Conservation (phyloP, 2,888 invertebrate species). For the Synergus laeviventris region DNA sequence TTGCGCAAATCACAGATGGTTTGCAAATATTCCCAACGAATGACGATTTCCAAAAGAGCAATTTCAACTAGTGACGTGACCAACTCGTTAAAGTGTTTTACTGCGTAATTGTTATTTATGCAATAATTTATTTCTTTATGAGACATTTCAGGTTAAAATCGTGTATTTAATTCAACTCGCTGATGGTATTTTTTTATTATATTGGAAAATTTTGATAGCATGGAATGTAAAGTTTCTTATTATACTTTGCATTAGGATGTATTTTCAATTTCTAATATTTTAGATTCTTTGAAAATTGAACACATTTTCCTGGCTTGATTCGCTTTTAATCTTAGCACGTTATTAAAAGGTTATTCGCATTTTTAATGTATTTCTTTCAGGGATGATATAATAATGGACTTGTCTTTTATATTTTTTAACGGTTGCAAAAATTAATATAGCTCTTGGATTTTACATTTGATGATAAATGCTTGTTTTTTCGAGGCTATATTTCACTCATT, state of each 20-base stretch:
- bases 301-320: no score
- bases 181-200: background rate
- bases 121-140: background rate
- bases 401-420: background rate
- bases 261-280: no score
- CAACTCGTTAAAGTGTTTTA: conserved; percentile 33
- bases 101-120: background rate
- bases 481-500: conserved; percentile 26
- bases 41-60: conserved; percentile 30
- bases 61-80: conserved; percentile 19
- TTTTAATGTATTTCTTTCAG: no score
- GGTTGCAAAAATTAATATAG: background rate
- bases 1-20: conserved; percentile 9
- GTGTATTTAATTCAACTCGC: background rate
- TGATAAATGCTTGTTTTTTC: conserved; percentile 14
- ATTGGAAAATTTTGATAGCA: no score
- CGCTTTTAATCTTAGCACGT: no score
- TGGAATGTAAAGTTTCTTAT: no score
- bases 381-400: no score
- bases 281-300: no score
- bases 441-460: conserved; percentile 6
- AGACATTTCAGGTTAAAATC: background rate
- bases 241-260: no score
- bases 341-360: no score
- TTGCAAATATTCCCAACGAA: conserved; percentile 25